Evolutionary conservation across 2,113 vertebrate species (phyloP), one percentile per base, ranked within the genome.

Genomic region (Notechis scutatus): DNA sequence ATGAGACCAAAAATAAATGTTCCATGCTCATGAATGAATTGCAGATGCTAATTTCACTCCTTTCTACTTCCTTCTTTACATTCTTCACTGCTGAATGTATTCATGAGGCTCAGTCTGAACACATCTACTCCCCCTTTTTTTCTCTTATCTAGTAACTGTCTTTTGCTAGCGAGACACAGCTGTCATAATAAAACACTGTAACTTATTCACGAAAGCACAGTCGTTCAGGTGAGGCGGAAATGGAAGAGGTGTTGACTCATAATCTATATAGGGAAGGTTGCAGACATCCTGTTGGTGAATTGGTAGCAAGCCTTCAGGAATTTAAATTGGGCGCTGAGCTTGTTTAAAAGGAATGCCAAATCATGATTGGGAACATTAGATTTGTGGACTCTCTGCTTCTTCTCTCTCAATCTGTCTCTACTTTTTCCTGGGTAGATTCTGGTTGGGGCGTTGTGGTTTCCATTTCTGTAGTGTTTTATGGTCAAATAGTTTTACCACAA

Each of bases 41-140:
- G 95, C 95, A 95, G 95, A 96, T 94, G 95, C 94, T 95, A 96
- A 97, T 96, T 96, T 95, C 85, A 88, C 94, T 95, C 96, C 95
- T 94, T 94, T 94, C 15, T 92, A 92, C 94, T 96, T 90, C 93
- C 89, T 29, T 69, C 96, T 93, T 94, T 95, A 91, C 90, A 3
- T 95, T 97, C 95, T 95, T 96, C 91, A 85, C 95, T 96, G 93
- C 96, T 97, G 97, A 96, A 97, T 96, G 92, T 96, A 96, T 97
- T 97, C 94, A 96, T 96, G 96, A 96, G 95, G 94, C 90, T 95
- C 61, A 39, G 86, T 42, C 94, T 39, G 90, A 94, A 93, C 88
- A 93, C 94, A 94, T 95, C 94, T 29, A 56, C 26, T 18, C 90
- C 47, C 52, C 18, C 34, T 11, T 45, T 61, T 85, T 69, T 92